These are phyloP conservation scores for Syngnathoides biaculeatus DNA, from an alignment of 2,113 vertebrate species.

Conservation along the genomic window DNA sequence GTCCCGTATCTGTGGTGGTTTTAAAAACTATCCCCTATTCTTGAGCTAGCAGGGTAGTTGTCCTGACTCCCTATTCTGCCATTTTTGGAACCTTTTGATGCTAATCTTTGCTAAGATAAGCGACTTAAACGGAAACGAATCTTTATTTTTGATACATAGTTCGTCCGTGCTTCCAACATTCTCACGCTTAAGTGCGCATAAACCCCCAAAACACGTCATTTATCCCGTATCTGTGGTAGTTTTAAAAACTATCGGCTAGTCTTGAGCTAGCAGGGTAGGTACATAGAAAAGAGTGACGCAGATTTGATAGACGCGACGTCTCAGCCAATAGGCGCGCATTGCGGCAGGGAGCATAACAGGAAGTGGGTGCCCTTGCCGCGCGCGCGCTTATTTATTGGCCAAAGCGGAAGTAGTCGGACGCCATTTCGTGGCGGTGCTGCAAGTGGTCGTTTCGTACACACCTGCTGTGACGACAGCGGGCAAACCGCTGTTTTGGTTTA, in stretches of 20 bases:
- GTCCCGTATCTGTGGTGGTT: neutral
- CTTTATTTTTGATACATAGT: neutral
- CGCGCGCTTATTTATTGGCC: slow-evolving; percentile 53
- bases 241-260: neutral
- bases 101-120: neutral
- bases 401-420: slow-evolving; percentile 65
- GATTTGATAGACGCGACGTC: slow-evolving; percentile 1
- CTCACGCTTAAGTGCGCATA: neutral
- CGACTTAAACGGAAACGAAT: neutral
- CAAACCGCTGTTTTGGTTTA: slow-evolving; percentile 12
- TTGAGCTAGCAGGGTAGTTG: neutral
- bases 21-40: neutral
- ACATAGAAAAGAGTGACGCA: too few species aligned
- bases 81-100: neutral
- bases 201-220: neutral
- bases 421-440: slow-evolving; percentile 65
- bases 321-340: slow-evolving; percentile 35
- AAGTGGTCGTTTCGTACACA: neutral
- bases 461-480: slow-evolving; percentile 24
- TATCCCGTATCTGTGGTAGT: neutral
- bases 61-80: neutral
- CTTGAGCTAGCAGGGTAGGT: neutral
- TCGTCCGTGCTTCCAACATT: neutral
- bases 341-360: slow-evolving; percentile 5
- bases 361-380: slow-evolving; percentile 29